Conservation (phyloP, 2,888 invertebrate species). For the Cosmia trapezina region DNA sequence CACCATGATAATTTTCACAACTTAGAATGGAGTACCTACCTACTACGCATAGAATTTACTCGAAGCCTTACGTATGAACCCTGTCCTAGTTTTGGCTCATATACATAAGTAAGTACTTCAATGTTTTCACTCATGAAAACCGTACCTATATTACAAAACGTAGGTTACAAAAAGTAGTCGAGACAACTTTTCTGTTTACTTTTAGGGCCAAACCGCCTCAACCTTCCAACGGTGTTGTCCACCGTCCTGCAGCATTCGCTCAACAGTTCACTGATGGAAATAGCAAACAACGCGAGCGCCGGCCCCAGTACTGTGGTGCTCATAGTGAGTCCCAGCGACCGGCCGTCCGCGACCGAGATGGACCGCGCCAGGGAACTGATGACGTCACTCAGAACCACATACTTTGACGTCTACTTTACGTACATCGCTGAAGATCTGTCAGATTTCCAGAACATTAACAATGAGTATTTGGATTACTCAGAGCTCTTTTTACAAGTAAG, state of each 20-base stretch:
- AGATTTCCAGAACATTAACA: conserved; percentile 86
- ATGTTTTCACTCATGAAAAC: too few relatives aligned
- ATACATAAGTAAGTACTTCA: too few relatives aligned
- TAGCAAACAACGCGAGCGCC: conserved; percentile 75
- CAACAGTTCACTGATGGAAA: conserved; percentile 83
- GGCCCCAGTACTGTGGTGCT: conserved; percentile 88
- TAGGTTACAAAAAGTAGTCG: not conserved
- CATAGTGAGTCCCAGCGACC: conserved; percentile 87
- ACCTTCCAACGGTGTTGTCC: conserved; percentile 87
- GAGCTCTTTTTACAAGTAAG: conserved; percentile 85
- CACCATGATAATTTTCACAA: conserved; percentile 38
- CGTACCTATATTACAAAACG: too few relatives aligned
- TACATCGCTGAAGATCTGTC: conserved; percentile 85
- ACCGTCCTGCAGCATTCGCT: conserved; percentile 85
- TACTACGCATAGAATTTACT: too few relatives aligned
- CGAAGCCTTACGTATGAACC: not conserved
- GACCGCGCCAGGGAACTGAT: conserved; percentile 83
- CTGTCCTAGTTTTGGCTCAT: conserved; percentile 9
- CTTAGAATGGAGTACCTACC: not conserved
- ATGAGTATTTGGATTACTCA: conserved; percentile 86
- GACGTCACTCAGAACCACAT: conserved; percentile 81
- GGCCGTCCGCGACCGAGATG: conserved; percentile 84
- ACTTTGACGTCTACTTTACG: conserved; percentile 89
- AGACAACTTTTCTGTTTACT: conserved; percentile 37
- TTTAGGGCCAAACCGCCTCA: conserved; percentile 90